phyloP scores from a whole-genome alignment of 1,140 invertebrate species.

The Tribolium castaneum region DNA sequence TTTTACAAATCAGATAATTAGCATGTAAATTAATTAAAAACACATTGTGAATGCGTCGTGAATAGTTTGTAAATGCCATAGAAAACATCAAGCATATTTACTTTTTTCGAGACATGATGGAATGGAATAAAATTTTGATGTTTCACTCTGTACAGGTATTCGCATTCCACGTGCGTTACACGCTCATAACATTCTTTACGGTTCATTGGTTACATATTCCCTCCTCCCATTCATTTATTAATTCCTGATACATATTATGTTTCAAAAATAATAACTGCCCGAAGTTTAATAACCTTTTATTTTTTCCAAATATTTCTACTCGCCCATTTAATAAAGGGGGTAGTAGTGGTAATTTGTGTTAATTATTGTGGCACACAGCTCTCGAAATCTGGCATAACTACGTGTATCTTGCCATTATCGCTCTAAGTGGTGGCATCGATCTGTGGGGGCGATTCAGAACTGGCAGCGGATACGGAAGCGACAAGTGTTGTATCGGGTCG shows the following conservation, averaged over 20 bases:
- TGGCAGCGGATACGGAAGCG: slow-evolving; percentile 27
- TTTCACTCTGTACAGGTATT: neutral
- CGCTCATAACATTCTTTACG: neutral
- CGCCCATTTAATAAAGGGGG: neutral
- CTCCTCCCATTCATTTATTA: neutral
- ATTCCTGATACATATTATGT: neutral
- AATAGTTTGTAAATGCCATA: no score
- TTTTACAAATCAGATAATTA: no score
- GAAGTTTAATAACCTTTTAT: neutral
- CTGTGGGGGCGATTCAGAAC: slow-evolving; percentile 10
- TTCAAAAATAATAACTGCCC: neutral
- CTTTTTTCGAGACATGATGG: neutral
- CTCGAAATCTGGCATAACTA: neutral
- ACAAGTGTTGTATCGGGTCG: slow-evolving; percentile 34
- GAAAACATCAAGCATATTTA: no score
- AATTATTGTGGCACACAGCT: neutral
- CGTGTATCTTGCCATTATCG: neutral
- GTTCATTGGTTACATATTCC: neutral
- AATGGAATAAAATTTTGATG: neutral
- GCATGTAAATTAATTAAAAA: no score
- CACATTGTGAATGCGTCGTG: no score
- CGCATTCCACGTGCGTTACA: neutral
- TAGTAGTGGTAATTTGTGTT: neutral
- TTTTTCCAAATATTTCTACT: no score
- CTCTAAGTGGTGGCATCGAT: slow-evolving; percentile 4